Evolutionary conservation across 2,113 vertebrate species (phyloP).

Genomic region (Hiodon alosoides): DNA sequence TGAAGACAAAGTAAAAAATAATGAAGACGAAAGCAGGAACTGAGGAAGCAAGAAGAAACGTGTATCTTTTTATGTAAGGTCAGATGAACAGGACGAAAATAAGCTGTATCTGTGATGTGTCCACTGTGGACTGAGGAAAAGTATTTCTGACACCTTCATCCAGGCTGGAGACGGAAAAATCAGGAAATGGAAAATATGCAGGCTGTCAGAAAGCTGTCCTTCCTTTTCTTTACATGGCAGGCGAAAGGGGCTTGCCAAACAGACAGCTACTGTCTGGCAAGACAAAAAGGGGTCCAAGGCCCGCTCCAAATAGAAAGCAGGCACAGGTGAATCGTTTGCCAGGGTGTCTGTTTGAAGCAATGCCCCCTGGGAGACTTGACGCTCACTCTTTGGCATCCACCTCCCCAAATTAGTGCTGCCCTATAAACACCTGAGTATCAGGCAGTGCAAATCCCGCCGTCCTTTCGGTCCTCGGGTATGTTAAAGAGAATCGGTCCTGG

Average conservation of each 20-base stretch:
- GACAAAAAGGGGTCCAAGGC: not conserved
- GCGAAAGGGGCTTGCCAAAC: not conserved
- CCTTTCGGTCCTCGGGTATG: too few relatives aligned
- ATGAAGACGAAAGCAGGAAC: not conserved
- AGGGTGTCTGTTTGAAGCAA: not conserved
- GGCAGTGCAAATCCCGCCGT: too few relatives aligned
- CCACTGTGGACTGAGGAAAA: not conserved
- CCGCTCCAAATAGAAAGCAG: not conserved
- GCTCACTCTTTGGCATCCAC: too few relatives aligned
- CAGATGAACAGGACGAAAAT: conserved; percentile 1
- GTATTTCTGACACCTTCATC: not conserved
- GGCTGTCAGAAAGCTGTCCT: not conserved
- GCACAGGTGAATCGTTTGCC: not conserved
- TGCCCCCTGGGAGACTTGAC: too few relatives aligned
- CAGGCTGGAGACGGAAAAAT: not conserved
- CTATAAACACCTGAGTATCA: too few relatives aligned
- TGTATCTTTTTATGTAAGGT: not conserved
- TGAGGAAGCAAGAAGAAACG: not conserved
- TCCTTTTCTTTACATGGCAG: not conserved
- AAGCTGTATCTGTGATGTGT: not conserved
- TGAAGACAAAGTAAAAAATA: not conserved
- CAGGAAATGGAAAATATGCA: not conserved
- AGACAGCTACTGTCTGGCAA: conserved; percentile 14
- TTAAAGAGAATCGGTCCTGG: too few relatives aligned
- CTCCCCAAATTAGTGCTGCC: too few relatives aligned